Conservation (phyloP, 1,140 invertebrate species). For the Homarus americanus region DNA sequence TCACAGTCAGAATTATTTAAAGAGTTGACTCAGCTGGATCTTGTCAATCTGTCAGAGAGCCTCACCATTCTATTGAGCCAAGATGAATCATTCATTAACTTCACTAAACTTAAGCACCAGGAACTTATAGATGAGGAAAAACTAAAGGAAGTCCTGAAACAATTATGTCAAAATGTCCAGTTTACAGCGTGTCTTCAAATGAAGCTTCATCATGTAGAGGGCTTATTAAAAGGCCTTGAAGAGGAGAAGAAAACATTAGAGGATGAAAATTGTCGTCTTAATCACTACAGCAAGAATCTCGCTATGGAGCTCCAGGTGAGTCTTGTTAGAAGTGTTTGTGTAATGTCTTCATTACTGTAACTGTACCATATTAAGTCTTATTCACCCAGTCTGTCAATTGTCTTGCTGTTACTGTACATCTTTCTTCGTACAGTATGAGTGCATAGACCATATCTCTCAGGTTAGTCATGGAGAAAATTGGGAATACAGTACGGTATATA, state of each 20-base stretch:
- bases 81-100: slow-evolving; percentile 41
- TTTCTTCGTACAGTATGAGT: too few relatives aligned
- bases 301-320: slow-evolving; percentile 39
- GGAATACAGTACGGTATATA: too few relatives aligned
- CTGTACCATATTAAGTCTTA: background rate
- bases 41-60: slow-evolving; percentile 14
- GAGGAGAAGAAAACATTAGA: slow-evolving; percentile 19
- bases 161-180: slow-evolving; percentile 31
- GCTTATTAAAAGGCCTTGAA: slow-evolving; percentile 32
- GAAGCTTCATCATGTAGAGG: slow-evolving; percentile 32
- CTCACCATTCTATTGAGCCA: slow-evolving; percentile 24
- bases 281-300: slow-evolving; percentile 49
- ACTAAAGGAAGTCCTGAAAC: background rate
- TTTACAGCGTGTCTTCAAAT: slow-evolving; percentile 30
- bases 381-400: background rate
- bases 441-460: too few relatives aligned
- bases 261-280: slow-evolving; percentile 40
- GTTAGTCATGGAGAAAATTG: too few relatives aligned
- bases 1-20: background rate
- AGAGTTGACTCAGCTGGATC: background rate
- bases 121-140: slow-evolving; percentile 22
- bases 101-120: slow-evolving; percentile 21
- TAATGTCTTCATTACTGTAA: background rate
- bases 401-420: background rate
- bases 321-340: background rate